A percentile compares a stretch with the other conserved stretches of the same genome.
phyloP scores from a whole-genome alignment of 1,140 invertebrate genomes.

The Drosophila teissieri region DNA sequence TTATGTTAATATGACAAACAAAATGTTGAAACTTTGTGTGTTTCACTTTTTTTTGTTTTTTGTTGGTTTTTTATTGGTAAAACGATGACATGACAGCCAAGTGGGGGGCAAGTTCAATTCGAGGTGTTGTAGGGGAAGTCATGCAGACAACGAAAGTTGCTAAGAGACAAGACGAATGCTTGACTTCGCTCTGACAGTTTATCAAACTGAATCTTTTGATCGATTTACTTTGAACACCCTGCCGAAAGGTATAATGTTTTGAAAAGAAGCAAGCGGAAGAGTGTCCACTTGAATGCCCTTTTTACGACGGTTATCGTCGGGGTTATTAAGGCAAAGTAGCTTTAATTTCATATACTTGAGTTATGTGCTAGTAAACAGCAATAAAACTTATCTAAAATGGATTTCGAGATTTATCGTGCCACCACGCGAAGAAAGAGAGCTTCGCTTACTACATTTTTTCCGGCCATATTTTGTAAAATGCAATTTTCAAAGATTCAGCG shows the following conservation, averaged over 20 bases:
- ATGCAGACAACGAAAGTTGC: not conserved
- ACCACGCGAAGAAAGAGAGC: too few species aligned
- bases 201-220: slow-evolving; percentile 34
- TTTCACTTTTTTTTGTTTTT: not conserved
- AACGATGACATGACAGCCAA: slow-evolving; percentile 26
- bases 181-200: slow-evolving; percentile 17
- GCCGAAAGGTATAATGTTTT: slow-evolving; percentile 11
- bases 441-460: slow-evolving; percentile 7
- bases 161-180: slow-evolving; percentile 30
- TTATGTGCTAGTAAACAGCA: slow-evolving; percentile 34
- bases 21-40: slow-evolving; percentile 47
- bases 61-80: slow-evolving; percentile 2
- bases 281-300: slow-evolving; percentile 7
- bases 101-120: slow-evolving; percentile 10
- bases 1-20: slow-evolving; percentile 65
- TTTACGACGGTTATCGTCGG: not conserved
- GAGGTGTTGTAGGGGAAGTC: not conserved
- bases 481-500: slow-evolving; percentile 69
- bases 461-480: slow-evolving; percentile 59
- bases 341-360: slow-evolving; percentile 10
- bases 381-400: slow-evolving; percentile 46
- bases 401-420: slow-evolving; percentile 21
- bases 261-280: not conserved
- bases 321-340: slow-evolving; percentile 24
- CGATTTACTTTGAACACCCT: slow-evolving; percentile 31